Percentiles rank a stretch among this genome's conserved stretches.
phyloP scores from a whole-genome alignment of 2,888 invertebrate genomes.

The Dugesia japonica region DNA sequence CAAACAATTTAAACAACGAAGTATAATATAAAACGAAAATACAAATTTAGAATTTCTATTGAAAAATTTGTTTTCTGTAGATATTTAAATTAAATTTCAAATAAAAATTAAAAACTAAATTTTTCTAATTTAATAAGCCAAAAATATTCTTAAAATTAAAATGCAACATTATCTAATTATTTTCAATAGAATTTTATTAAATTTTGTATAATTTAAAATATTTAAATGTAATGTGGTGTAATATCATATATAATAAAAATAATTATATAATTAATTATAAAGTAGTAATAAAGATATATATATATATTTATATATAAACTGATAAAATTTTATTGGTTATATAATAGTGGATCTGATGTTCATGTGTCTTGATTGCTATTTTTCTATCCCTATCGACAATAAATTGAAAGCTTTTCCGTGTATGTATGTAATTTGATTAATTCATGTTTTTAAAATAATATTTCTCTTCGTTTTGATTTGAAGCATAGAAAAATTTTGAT shows the following conservation, averaged over 20 bases:
- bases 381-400: not conserved
- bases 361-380: not conserved
- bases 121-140: no score
- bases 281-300: not conserved
- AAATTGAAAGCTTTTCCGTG: not conserved
- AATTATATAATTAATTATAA: not conserved
- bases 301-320: not conserved
- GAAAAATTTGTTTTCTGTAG: no score
- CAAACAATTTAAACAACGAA: conserved; percentile 10
- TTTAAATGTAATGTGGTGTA: not conserved
- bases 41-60: no score
- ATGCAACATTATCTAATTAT: no score
- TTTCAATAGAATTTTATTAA: no score
- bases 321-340: conserved; percentile 6
- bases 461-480: not conserved
- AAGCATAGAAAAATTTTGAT: not conserved
- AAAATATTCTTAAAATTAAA: no score
- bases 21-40: no score
- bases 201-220: not conserved
- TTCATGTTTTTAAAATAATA: conserved; percentile 14
- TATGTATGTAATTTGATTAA: not conserved
- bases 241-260: not conserved
- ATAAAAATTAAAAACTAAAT: no score
- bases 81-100: no score
- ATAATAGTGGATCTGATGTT: not conserved